Evolutionary conservation across 2,888 invertebrate species (phyloP).

Genomic region (Drosophila yooni): DNA sequence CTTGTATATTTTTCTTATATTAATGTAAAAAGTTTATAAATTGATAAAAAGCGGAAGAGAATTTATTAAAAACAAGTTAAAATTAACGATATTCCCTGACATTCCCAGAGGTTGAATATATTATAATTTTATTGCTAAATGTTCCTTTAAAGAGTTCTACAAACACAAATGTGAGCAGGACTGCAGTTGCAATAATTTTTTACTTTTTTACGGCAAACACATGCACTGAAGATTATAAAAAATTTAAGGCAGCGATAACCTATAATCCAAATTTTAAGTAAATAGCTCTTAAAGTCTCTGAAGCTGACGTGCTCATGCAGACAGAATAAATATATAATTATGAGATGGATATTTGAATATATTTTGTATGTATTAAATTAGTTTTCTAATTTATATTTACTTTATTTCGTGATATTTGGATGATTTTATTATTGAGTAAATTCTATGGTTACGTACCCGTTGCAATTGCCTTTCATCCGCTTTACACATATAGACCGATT

Average conservation of each 20-base stretch:
- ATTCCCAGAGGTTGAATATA: too few relatives aligned
- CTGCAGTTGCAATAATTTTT: too few relatives aligned
- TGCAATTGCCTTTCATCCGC: background rate
- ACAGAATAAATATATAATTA: background rate
- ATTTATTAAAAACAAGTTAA: background rate
- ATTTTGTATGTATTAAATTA: background rate
- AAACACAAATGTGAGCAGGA: too few relatives aligned
- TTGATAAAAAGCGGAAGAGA: background rate
- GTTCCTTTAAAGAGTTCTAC: too few relatives aligned
- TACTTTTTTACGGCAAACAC: too few relatives aligned
- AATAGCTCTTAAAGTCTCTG: too few relatives aligned
- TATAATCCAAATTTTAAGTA: too few relatives aligned
- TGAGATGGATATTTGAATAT: background rate
- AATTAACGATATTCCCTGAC: too few relatives aligned
- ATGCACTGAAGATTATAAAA: too few relatives aligned
- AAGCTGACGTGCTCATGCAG: background rate
- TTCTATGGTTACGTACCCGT: background rate
- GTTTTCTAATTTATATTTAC: background rate
- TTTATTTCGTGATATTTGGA: background rate
- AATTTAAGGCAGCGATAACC: too few relatives aligned
- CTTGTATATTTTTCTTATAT: too few relatives aligned
- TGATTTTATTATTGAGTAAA: background rate
- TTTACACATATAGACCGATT: slow-evolving; percentile 1
- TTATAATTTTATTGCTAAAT: too few relatives aligned
- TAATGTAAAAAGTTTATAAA: background rate